A percentile compares a stretch with the other conserved stretches of the same genome.
These are phyloP conservation scores for Tetramorium bicarinatum DNA, from an alignment of 2,888 invertebrate genomes.

Conservation along the genomic window DNA sequence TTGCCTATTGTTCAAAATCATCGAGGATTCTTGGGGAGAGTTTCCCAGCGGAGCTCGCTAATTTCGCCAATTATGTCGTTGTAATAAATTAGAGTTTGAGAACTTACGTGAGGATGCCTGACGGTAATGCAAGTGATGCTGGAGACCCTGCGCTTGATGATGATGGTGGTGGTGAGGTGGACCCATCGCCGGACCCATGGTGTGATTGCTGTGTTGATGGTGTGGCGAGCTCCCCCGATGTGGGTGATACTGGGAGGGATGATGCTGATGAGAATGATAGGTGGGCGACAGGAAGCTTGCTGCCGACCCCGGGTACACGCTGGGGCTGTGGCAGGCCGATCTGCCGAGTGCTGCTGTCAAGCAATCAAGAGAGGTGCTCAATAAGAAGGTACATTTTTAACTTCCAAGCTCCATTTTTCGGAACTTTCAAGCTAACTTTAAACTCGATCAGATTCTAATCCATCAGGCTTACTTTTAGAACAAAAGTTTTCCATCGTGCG, in stretches of 20 bases:
- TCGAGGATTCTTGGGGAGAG: slow-evolving; percentile 1
- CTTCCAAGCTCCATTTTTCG: not conserved
- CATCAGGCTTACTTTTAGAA: not conserved
- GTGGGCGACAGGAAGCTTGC: slow-evolving; percentile 85
- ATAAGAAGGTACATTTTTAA: not conserved
- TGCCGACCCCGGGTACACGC: slow-evolving; percentile 82
- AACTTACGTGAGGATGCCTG: slow-evolving; percentile 85
- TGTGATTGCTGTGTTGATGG: slow-evolving; percentile 82
- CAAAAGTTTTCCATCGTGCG: not conserved
- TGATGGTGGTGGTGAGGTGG: slow-evolving; percentile 84
- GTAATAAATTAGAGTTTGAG: slow-evolving; percentile 7
- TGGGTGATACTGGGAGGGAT: slow-evolving; percentile 84
- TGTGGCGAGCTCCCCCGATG: slow-evolving; percentile 84
- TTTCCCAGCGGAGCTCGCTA: not conserved
- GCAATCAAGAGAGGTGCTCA: slow-evolving; percentile 36
- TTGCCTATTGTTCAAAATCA: slow-evolving; percentile 6
- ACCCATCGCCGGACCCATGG: slow-evolving; percentile 84
- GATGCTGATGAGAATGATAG: slow-evolving; percentile 84
- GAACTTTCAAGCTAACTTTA: not conserved
- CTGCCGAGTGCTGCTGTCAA: slow-evolving; percentile 81
- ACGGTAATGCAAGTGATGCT: slow-evolving; percentile 83
- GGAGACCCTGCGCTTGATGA: slow-evolving; percentile 84
- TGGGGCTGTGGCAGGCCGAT: slow-evolving; percentile 85
- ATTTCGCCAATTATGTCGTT: not conserved
- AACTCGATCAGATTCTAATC: slow-evolving; percentile 1